Conservation (phyloP, 2,113 vertebrate species). For the Plecturocebus donacophilus region DNA sequence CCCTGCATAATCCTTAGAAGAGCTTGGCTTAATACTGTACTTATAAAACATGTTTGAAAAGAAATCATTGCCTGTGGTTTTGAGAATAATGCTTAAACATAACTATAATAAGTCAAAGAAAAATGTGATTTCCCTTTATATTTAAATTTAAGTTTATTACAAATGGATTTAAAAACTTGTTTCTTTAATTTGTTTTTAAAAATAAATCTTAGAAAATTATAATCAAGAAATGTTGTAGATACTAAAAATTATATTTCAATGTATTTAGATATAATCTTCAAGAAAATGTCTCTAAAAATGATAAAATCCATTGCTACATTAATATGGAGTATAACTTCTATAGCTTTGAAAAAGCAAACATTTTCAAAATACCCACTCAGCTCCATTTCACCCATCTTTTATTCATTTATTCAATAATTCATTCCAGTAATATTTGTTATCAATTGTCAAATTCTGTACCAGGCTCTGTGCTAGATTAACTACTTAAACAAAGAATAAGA, state of each 20-base stretch:
- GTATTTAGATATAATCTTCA: background rate
- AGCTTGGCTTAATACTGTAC: conserved; percentile 22
- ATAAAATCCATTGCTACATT: background rate
- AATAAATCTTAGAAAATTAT: conserved; percentile 67
- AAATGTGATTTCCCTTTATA: conserved; percentile 45
- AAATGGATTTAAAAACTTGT: conserved; percentile 60
- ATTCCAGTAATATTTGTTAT: background rate
- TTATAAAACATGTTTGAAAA: conserved; percentile 55
- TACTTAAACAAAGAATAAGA: background rate
- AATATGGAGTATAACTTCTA: background rate
- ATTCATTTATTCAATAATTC: background rate
- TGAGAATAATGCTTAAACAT: conserved; percentile 60
- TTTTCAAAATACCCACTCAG: background rate
- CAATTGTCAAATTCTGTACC: background rate
- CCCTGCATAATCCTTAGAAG: conserved; percentile 36
- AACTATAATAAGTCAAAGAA: conserved; percentile 60
- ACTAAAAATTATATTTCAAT: background rate
- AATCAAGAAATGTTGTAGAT: conserved; percentile 43
- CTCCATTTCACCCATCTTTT: background rate
- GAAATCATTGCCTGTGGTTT: conserved; percentile 43
- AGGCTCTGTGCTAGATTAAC: background rate
- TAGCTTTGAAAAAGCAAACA: background rate
- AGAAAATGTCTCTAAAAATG: background rate
- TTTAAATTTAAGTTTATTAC: conserved; percentile 66
- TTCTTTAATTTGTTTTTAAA: conserved; percentile 59